Evolutionary conservation across 1,140 invertebrate species (phyloP), one percentile per base, ranked within the genome.

Genomic region (Drosophila kanapiae): DNA sequence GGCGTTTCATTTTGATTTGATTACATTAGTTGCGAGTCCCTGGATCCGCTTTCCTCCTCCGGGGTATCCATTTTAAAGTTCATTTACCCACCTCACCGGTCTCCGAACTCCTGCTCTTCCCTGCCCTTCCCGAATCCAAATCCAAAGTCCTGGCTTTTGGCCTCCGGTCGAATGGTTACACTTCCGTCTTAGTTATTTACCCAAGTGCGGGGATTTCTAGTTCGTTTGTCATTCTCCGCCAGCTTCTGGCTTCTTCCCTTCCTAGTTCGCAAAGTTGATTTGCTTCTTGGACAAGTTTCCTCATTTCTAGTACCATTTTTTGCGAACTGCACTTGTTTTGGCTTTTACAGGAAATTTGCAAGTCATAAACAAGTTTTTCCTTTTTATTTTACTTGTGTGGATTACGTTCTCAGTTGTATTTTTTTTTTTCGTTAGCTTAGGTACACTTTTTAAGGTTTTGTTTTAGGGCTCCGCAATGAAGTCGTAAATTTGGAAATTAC

Each of bases 311-410:
- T 42, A 57, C 45, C 45, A 33, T 47, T 59, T 76, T 51, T 43
- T 54, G 43, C 27, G 47, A 6, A 31, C 37, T 85, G 70, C 72
- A 81, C 64, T 81, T 79, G 54, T 85, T 81, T 82, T 59, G 82
- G 78, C 83, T 82, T 80, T 78, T 78, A 83, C 83, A 70, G 63
- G 68, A 88, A 75, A 88, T 88, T 88, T 90, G 85, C 84, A 88
- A 88, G 84, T 88, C 84, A 88, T 88, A 88, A 88, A 90, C 85
- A 88, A 88, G 85, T 88, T 88, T 88, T 88, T 90, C 59, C 85
- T 90, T 84, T 81, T 84, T 88, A 62, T 72, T 78, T 78, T 84
- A 78, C 75, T 80, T 85, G 65, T 79, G 60, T 69, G 63, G 64
- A 47, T 65, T 75, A 49, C 49, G 37, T 54, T 80, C 33, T 62